Conservation (phyloP, 2,113 vertebrate genomes). For the Melanotaenia duboulayi region DNA sequence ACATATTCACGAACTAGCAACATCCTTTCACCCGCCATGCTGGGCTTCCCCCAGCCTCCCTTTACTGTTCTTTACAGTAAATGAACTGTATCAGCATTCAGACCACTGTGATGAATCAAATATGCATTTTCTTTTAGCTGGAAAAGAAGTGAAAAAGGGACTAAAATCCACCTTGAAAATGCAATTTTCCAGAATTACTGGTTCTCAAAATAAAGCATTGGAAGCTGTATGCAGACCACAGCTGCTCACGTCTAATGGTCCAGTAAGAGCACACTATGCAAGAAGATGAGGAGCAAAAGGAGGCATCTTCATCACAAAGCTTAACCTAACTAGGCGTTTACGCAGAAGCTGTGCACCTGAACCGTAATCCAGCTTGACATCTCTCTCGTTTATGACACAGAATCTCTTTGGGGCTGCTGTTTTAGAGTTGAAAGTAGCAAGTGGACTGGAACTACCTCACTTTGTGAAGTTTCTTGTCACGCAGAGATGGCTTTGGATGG, state of each 20-base stretch:
- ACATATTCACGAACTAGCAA: constrained; percentile 61
- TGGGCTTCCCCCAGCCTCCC: constrained; percentile 46
- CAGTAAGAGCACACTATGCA: constrained; percentile 14
- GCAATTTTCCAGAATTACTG: constrained; percentile 4
- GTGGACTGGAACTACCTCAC: constrained; percentile 40
- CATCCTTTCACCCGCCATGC: constrained; percentile 72
- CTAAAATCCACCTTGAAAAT: constrained; percentile 13
- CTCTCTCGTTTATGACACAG: constrained; percentile 66
- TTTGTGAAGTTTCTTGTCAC: constrained; percentile 21
- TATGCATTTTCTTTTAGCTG: constrained; percentile 12
- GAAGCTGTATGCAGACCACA: background rate
- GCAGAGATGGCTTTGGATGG: background rate
- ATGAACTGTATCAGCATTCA: constrained; percentile 3
- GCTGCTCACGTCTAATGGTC: constrained; percentile 24
- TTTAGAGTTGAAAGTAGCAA: constrained; percentile 31
- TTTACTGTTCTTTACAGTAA: constrained; percentile 34
- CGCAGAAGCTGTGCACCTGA: constrained; percentile 54
- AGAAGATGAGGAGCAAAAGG: constrained; percentile 9
- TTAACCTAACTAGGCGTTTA: constrained; percentile 66
- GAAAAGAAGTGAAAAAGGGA: background rate
- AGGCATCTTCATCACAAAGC: constrained; percentile 48
- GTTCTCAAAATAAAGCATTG: background rate
- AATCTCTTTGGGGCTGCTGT: constrained; percentile 46
- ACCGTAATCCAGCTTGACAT: constrained; percentile 64
- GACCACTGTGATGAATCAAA: background rate